phyloP scores from a whole-genome alignment of 2,797 vertebrate genomes.

The Bovichtus variegatus region DNA sequence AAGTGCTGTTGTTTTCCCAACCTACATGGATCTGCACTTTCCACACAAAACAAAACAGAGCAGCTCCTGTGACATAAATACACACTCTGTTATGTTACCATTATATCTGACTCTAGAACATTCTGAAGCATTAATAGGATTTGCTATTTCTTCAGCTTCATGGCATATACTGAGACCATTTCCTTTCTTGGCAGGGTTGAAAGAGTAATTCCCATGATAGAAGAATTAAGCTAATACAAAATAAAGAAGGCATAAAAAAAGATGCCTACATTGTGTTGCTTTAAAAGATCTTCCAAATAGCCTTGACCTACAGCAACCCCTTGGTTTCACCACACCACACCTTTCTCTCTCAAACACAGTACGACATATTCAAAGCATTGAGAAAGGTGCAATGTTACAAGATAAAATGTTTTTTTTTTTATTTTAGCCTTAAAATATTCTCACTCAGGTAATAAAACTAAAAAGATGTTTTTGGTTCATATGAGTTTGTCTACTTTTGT shows the following conservation, averaged over 20 bases:
- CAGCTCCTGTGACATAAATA: constrained; percentile 50
- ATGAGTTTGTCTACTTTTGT: constrained; percentile 7
- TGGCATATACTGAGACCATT: constrained; percentile 23
- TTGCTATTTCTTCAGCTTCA: constrained; percentile 29
- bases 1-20: constrained; percentile 64
- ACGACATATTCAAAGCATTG: constrained; percentile 20
- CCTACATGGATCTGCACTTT: constrained; percentile 60
- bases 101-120: constrained; percentile 20
- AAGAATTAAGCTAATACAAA: constrained; percentile 39
- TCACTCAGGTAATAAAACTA: constrained; percentile 27
- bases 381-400: constrained; percentile 42
- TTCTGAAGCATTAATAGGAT: constrained; percentile 42
- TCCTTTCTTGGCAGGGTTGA: constrained; percentile 40
- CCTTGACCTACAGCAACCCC: constrained; percentile 39
- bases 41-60: constrained; percentile 40
- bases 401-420: constrained; percentile 13
- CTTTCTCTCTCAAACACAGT: constrained; percentile 15
- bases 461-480: constrained; percentile 12
- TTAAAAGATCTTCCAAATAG: constrained; percentile 55
- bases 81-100: constrained; percentile 40
- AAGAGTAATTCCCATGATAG: constrained; percentile 50
- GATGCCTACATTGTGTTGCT: constrained; percentile 50
- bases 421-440: constrained; percentile 14
- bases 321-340: constrained; percentile 26
- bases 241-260: constrained; percentile 45